Evolutionary conservation across 23 tunicate species (phyloP).

Genomic region (Corella eumyota): DNA sequence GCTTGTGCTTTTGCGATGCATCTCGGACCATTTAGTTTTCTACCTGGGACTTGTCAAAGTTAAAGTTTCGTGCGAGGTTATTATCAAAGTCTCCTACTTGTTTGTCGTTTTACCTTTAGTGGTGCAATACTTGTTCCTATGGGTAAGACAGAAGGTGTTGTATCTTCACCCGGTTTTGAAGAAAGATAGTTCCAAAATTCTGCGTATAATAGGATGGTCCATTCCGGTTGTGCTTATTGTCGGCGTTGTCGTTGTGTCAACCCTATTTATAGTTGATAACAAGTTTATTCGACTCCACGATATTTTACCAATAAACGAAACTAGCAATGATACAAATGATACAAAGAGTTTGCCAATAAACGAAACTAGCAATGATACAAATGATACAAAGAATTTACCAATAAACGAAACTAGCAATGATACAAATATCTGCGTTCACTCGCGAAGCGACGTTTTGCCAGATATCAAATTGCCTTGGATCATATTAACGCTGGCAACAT

Average conservation of each 20-base stretch:
- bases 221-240: neutral
- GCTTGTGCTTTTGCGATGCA: constrained; percentile 5
- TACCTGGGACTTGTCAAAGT: constrained; percentile 1
- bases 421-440: neutral
- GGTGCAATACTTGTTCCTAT: constrained; percentile 12
- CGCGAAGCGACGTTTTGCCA: neutral
- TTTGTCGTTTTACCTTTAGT: constrained; percentile 8
- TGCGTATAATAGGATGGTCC: neutral
- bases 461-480: constrained; percentile 8
- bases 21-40: constrained; percentile 3
- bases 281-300: too few relatives aligned
- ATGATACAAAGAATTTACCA: too few relatives aligned
- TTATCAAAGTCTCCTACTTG: constrained; percentile 3
- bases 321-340: too few relatives aligned
- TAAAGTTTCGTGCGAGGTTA: neutral
- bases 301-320: too few relatives aligned
- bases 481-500: neutral
- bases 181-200: constrained; percentile 1
- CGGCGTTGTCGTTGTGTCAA: neutral
- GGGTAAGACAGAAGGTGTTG: constrained; percentile 13
- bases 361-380: too few relatives aligned
- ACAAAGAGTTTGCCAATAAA: too few relatives aligned
- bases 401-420: neutral
- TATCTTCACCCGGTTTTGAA: constrained; percentile 12
- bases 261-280: constrained; percentile 7